Evolutionary conservation across 2,888 invertebrate genomes (phyloP).

Genomic region (Acanthococcus lagerstroemiae): DNA sequence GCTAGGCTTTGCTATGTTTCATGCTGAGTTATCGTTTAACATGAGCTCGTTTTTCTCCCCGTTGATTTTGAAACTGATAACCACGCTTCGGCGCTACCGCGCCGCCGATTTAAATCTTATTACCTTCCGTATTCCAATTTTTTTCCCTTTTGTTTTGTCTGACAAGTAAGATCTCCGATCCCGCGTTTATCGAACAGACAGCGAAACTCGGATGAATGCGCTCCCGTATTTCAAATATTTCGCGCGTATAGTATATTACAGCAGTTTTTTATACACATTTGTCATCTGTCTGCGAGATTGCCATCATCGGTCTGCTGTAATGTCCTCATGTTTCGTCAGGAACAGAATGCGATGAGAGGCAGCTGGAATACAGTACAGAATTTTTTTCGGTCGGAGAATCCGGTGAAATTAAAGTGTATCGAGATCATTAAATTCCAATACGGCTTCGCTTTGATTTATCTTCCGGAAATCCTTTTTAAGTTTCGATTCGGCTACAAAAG

Average conservation of each 20-base stretch:
- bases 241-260: neutral
- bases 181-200: neutral
- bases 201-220: neutral
- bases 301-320: too few relatives aligned
- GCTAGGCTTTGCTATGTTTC: constrained; percentile 19
- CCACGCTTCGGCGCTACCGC: constrained; percentile 17
- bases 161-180: neutral
- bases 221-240: neutral
- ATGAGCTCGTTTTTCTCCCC: constrained; percentile 26
- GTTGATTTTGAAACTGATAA: constrained; percentile 26
- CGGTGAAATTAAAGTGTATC: too few relatives aligned
- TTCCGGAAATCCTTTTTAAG: too few relatives aligned
- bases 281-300: neutral
- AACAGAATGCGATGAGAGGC: too few relatives aligned
- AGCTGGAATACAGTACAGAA: too few relatives aligned
- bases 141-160: neutral
- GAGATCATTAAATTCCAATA: too few relatives aligned
- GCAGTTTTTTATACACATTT: neutral
- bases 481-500: too few relatives aligned
- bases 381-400: too few relatives aligned
- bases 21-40: constrained; percentile 27
- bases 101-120: constrained; percentile 23
- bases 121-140: constrained; percentile 3
- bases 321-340: too few relatives aligned
- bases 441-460: too few relatives aligned